phyloP scores from a whole-genome alignment of 2,797 vertebrate genomes.

The Darevskia nairensis region DNA sequence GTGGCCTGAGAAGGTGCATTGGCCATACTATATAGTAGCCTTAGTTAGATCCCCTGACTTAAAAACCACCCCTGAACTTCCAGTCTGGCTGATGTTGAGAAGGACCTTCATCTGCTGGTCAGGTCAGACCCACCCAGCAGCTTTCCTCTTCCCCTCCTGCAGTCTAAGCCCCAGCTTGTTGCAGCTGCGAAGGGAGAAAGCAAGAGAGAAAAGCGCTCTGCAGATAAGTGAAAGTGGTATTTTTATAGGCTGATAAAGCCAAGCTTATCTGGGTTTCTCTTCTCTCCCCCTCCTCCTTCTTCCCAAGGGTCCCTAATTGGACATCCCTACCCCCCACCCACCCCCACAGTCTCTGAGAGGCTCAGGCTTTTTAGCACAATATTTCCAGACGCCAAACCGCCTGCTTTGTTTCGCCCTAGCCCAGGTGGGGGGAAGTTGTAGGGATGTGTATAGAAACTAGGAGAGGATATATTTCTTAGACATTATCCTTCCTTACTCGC shows the following conservation, averaged over 20 bases:
- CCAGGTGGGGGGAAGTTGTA: not conserved
- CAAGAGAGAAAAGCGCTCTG: not conserved
- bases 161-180: no score
- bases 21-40: no score
- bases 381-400: slow-evolving; percentile 54
- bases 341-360: slow-evolving; percentile 14
- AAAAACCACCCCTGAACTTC: no score
- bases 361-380: not conserved
- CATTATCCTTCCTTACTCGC: no score
- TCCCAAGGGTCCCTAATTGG: slow-evolving; percentile 74
- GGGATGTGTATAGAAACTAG: no score
- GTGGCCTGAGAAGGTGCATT: no score
- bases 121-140: not conserved
- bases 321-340: slow-evolving; percentile 47
- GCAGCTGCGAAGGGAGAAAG: not conserved
- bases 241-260: slow-evolving; percentile 81
- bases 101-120: not conserved
- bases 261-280: slow-evolving; percentile 73
- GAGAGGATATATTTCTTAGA: no score
- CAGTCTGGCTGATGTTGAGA: not conserved
- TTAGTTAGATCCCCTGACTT: no score
- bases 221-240: slow-evolving; percentile 80
- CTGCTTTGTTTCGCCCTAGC: not conserved
- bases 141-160: slow-evolving; percentile 7
- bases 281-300: slow-evolving; percentile 13